Evolutionary conservation across 2,113 vertebrate genomes (phyloP).

Genomic region (Stegostoma tigrinum): DNA sequence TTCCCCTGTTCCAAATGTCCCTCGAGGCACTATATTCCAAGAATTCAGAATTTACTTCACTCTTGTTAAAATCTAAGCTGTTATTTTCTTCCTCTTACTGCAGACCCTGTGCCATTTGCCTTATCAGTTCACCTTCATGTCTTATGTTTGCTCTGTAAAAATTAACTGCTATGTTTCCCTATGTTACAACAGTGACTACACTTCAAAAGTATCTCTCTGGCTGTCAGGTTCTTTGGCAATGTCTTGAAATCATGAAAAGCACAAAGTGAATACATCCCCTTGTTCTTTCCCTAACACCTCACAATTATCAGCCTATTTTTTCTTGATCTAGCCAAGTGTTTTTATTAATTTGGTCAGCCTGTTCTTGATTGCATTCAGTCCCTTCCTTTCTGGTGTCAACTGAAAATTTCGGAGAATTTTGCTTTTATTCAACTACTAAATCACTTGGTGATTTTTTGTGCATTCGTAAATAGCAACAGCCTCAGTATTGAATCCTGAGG

Average conservation of each 20-base stretch:
- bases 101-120: background rate
- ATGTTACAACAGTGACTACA: background rate
- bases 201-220: background rate
- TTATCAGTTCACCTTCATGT: background rate
- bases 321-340: background rate
- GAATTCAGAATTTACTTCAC: background rate
- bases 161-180: background rate
- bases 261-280: background rate
- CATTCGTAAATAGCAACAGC: background rate
- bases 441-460: background rate
- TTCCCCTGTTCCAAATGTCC: background rate
- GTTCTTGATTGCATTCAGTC: background rate
- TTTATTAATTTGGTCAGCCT: background rate
- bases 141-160: background rate
- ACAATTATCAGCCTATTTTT: background rate
- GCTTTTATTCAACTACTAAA: background rate
- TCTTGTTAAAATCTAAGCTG: background rate
- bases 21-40: background rate
- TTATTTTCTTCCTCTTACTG: background rate
- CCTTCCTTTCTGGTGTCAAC: background rate
- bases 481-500: background rate
- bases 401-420: background rate
- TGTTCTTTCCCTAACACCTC: background rate
- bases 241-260: background rate
- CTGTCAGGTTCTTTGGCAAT: background rate